Conservation (phyloP, 1,140 invertebrate genomes). For the Pristionchus pacificus region DNA sequence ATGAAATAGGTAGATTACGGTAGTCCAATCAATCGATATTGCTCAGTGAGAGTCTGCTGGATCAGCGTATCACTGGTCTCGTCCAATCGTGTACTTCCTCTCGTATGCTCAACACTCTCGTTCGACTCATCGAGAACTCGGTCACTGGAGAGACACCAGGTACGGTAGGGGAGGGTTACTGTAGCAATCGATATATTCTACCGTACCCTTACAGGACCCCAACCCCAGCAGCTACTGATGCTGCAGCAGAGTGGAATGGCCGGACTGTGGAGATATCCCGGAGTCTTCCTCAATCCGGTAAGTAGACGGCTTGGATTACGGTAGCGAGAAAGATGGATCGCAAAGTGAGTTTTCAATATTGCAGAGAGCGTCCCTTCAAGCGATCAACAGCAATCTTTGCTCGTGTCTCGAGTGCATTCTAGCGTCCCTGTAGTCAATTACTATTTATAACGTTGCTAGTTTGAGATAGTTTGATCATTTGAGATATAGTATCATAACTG, state of each 20-base stretch:
- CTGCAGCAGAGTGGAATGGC: constrained; percentile 31
- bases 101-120: constrained; percentile 24
- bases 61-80: constrained; percentile 33
- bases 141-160: constrained; percentile 21
- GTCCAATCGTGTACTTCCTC: constrained; percentile 26
- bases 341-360: constrained; percentile 7
- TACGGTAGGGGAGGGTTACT: too few relatives aligned
- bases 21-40: background rate
- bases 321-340: background rate
- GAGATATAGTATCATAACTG: too few relatives aligned
- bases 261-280: constrained; percentile 30
- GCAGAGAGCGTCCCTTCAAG: constrained; percentile 32
- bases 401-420: constrained; percentile 33
- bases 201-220: constrained; percentile 14
- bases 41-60: constrained; percentile 25
- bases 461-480: too few relatives aligned
- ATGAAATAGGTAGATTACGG: too few relatives aligned
- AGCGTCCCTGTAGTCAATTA: constrained; percentile 24
- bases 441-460: too few relatives aligned
- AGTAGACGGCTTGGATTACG: background rate
- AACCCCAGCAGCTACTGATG: constrained; percentile 31
- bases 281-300: constrained; percentile 27
- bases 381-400: constrained; percentile 31
- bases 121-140: constrained; percentile 29
- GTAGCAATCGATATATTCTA: background rate